phyloP scores from a whole-genome alignment of 2,888 invertebrate genomes.

The Muscina levida region DNA sequence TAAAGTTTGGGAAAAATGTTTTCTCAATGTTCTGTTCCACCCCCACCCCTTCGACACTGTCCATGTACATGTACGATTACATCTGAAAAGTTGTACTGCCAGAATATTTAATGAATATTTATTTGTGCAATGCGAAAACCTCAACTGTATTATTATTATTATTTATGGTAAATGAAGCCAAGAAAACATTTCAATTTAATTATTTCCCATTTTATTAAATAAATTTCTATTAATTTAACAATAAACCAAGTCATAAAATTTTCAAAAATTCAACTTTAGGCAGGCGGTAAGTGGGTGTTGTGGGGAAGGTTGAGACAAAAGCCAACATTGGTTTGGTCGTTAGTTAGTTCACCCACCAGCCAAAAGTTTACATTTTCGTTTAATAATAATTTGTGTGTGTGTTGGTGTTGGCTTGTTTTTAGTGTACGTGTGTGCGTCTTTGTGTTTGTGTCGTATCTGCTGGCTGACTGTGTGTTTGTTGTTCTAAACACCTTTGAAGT shows the following conservation, averaged over 20 bases:
- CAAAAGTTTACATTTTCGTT: too few relatives aligned
- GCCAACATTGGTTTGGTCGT: too few relatives aligned
- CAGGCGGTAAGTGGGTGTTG: too few relatives aligned
- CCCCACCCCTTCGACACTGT: too few relatives aligned
- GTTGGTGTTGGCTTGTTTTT: not conserved
- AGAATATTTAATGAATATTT: constrained; percentile 25
- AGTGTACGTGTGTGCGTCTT: not conserved
- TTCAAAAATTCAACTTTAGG: constrained; percentile 11
- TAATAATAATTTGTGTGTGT: not conserved
- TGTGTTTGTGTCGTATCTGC: not conserved
- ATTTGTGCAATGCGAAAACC: constrained; percentile 3
- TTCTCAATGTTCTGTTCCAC: not conserved
- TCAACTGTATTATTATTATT: not conserved
- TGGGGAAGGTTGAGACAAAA: too few relatives aligned
- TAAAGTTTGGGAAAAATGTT: not conserved
- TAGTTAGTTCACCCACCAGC: too few relatives aligned
- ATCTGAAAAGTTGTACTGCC: not conserved
- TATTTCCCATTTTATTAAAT: constrained; percentile 50
- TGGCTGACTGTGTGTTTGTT: not conserved
- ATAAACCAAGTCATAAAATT: constrained; percentile 27
- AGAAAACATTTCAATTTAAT: constrained; percentile 52
- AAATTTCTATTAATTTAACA: constrained; percentile 46
- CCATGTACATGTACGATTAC: not conserved
- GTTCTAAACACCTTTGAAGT: not conserved
- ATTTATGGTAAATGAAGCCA: constrained; percentile 10